Evolutionary conservation across 2,113 vertebrate species (phyloP), one percentile per base, ranked within the genome.

Genomic region (Gavia stellata): DNA sequence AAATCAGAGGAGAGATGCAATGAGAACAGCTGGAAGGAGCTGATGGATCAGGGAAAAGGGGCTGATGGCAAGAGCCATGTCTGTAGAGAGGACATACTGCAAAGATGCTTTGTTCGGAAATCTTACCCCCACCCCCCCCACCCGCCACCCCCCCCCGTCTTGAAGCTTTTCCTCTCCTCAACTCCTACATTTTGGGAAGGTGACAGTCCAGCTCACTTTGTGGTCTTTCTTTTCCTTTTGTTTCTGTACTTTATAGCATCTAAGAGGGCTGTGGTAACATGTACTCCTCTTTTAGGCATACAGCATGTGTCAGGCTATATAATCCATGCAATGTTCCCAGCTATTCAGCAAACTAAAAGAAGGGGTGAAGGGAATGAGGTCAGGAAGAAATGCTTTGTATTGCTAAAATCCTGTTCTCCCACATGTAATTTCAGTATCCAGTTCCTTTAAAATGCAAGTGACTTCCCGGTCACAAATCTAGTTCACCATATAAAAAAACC

Each of bases 391-490:
- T 55, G 38, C 24, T 79, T 84, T 67, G 31, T 87, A 34, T 40
- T 94, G 36, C 19, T 58, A 68, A 90, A 88, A 90, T 83, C 34
- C 14, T 47, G 10, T 81, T 95, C 26, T 83, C 34, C 45, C 53
- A 61, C n/a, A 17, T 74, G 6, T 49, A 56, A 73, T 90, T 92
- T 87, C 56, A 81, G 23, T 40, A 44, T 81, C 17, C 28, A 40
- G 6, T 71, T 90, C 28, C 40, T 92, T 90, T 88, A 83, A 94
- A 92, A 70, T 50, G 23, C 62, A 80, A 38, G 66, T 70, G 42
- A 86, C 42, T 83, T 87, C 13, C 18, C 14, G 21, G 47, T 58
- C 44, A 70, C 38, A 59, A 81, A 93, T 82, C 23, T 42, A 40
- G 33, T 47, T 68, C 17, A 49, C 17, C 13, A 42, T n/a, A 26